Evolutionary conservation across 2,113 vertebrate genomes (phyloP).

Genomic region (Mastomys natalensis): DNA sequence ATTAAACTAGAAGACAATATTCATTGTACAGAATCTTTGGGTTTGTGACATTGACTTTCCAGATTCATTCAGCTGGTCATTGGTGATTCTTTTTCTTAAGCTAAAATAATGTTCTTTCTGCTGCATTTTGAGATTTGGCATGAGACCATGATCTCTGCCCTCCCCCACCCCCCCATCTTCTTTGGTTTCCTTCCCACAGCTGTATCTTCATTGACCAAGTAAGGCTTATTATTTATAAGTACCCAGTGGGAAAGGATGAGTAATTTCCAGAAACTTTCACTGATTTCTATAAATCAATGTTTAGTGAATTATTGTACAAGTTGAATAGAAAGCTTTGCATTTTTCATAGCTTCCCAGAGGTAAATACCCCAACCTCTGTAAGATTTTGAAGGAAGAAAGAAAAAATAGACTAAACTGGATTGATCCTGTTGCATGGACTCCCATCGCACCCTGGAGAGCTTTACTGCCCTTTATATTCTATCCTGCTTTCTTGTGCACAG

Average conservation of each 20-base stretch:
- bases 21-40: slow-evolving; percentile 42
- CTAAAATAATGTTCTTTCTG: background rate
- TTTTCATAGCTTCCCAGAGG: slow-evolving; percentile 41
- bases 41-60: slow-evolving; percentile 32
- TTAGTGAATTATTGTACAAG: slow-evolving; percentile 49
- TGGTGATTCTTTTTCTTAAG: background rate
- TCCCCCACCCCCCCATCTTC: background rate
- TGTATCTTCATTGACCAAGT: slow-evolving; percentile 56
- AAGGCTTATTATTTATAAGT: slow-evolving; percentile 53
- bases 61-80: slow-evolving; percentile 1
- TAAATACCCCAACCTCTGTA: background rate
- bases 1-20: slow-evolving; percentile 39
- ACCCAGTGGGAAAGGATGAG: background rate
- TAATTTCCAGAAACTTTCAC: slow-evolving; percentile 52
- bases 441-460: background rate
- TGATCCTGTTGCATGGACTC: background rate
- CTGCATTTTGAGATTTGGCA: slow-evolving; percentile 3
- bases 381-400: background rate
- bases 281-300: slow-evolving; percentile 42
- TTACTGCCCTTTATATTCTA: background rate
- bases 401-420: background rate
- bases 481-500: background rate
- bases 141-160: background rate
- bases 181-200: slow-evolving; percentile 37
- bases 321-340: slow-evolving; percentile 36